phyloP scores from a whole-genome alignment of 2,888 invertebrate genomes.

The Ophion costatus region DNA sequence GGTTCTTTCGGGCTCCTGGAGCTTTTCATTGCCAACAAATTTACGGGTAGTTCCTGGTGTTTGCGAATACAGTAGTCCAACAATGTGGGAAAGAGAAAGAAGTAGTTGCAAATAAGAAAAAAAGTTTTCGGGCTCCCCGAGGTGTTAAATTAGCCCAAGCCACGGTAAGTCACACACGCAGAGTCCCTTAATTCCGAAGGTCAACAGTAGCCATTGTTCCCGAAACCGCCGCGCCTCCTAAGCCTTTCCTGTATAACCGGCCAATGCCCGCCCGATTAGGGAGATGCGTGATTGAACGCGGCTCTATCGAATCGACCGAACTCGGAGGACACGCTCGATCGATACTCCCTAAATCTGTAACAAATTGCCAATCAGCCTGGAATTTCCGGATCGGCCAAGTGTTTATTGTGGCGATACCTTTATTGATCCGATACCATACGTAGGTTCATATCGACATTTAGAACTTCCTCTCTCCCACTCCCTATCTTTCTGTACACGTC shows the following conservation, averaged over 20 bases:
- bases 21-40: conserved; percentile 39
- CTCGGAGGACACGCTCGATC: conserved; percentile 20
- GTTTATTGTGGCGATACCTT: neutral
- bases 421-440: conserved; percentile 9
- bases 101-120: conserved; percentile 43
- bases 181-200: conserved; percentile 14
- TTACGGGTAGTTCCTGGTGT: conserved; percentile 35
- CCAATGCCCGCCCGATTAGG: conserved; percentile 5
- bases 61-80: conserved; percentile 13
- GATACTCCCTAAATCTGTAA: conserved; percentile 34
- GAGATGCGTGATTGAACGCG: conserved; percentile 38
- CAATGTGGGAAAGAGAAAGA: neutral
- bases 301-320: neutral
- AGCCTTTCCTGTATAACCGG: neutral
- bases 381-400: conserved; percentile 33
- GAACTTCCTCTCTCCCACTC: neutral
- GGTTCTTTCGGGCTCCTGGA: conserved; percentile 2
- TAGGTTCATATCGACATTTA: conserved; percentile 3
- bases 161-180: neutral
- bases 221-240: neutral
- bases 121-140: conserved; percentile 13
- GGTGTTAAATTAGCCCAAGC: neutral
- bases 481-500: neutral
- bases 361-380: conserved; percentile 46
- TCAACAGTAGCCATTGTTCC: conserved; percentile 21